A percentile compares a stretch with the other conserved stretches of the same genome.
Conservation (phyloP, 2,113 vertebrate genomes). For the Prochilodus magdalenae region DNA sequence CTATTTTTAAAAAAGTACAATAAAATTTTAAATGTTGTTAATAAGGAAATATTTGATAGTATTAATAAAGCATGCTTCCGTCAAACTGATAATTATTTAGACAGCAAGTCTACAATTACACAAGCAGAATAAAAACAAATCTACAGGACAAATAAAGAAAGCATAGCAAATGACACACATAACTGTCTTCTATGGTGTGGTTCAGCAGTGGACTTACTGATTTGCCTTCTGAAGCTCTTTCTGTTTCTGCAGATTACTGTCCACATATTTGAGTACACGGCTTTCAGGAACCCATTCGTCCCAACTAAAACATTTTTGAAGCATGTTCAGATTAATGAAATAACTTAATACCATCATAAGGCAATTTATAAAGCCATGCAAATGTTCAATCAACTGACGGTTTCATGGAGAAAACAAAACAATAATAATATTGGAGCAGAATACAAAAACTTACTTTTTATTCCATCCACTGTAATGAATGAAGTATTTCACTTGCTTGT, state of each 20-base stretch:
- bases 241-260: constrained; percentile 98
- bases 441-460: constrained; percentile 91
- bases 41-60: background rate
- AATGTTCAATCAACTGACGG: too few species aligned
- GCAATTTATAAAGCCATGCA: background rate
- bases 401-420: too few species aligned
- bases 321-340: background rate
- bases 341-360: background rate
- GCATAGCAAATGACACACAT: too few species aligned
- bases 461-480: constrained; percentile 99
- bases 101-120: background rate
- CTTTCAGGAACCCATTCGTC: constrained; percentile 99
- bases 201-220: constrained; percentile 82
- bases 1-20: constrained; percentile 64
- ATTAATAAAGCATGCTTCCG: background rate
- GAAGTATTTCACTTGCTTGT: constrained; percentile 99
- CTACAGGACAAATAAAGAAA: too few species aligned
- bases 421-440: background rate
- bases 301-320: constrained; percentile 81
- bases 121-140: background rate
- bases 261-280: constrained; percentile 99
- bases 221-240: constrained; percentile 99
- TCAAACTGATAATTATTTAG: background rate
- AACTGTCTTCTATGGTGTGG: background rate
- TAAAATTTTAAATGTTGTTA: background rate